Percentiles rank a stretch among this genome's conserved stretches.
Evolutionary conservation across 1,140 invertebrate genomes (phyloP).

Genomic region (Papilio polytes): DNA sequence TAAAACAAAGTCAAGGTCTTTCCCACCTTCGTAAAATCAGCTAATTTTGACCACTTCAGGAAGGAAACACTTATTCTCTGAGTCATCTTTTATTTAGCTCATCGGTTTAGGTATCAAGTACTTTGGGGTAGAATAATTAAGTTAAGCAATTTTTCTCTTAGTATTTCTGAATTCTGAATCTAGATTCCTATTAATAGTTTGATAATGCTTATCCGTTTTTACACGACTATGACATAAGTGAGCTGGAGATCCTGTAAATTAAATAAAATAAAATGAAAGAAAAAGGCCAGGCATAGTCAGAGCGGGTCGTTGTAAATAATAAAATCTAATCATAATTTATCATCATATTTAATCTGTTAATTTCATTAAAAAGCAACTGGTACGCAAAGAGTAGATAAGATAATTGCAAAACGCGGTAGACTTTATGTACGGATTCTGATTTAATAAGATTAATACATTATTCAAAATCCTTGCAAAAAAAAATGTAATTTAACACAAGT

Average conservation of each 20-base stretch:
- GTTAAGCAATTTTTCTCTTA: too few species aligned
- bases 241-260: too few species aligned
- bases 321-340: conserved; percentile 3
- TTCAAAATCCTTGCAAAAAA: background rate
- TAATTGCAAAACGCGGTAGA: conserved; percentile 4
- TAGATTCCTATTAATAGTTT: too few species aligned
- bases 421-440: background rate
- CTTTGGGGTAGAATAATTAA: too few species aligned
- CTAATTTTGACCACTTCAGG: background rate
- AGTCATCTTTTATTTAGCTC: too few species aligned
- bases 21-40: background rate
- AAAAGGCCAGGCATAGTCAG: too few species aligned
- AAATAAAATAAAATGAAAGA: too few species aligned
- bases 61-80: background rate
- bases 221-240: too few species aligned
- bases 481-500: background rate
- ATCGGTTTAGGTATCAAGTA: too few species aligned
- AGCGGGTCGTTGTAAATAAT: background rate
- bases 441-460: background rate
- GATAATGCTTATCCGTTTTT: too few species aligned
- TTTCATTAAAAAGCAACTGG: background rate
- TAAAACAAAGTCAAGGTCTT: background rate
- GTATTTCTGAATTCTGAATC: too few species aligned
- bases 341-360: background rate
- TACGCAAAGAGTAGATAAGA: background rate